phyloP scores from a whole-genome alignment of 2,888 invertebrate species.

The Himalopsyche japonica region DNA sequence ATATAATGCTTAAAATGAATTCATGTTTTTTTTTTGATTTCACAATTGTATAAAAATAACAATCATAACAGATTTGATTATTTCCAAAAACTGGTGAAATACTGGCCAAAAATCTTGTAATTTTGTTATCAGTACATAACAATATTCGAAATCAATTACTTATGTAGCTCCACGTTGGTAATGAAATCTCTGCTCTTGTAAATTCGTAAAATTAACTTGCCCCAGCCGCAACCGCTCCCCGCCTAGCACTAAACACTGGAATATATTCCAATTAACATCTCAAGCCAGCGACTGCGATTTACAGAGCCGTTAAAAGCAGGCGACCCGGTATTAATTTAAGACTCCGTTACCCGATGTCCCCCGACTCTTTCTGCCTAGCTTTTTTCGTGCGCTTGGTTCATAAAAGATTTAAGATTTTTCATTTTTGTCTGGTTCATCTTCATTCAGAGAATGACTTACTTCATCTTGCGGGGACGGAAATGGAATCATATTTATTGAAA shows the following conservation, averaged over 20 bases:
- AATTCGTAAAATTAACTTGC: background rate
- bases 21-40: too few relatives aligned
- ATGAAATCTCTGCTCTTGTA: background rate
- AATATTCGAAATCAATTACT: too few relatives aligned
- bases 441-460: conserved; percentile 32
- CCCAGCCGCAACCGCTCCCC: background rate
- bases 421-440: conserved; percentile 38
- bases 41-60: too few relatives aligned
- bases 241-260: background rate
- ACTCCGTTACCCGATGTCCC: conserved; percentile 10
- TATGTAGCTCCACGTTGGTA: background rate
- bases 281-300: background rate
- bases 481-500: background rate
- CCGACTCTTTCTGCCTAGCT: background rate
- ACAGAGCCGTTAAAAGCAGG: conserved; percentile 7
- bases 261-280: conserved; percentile 9
- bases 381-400: conserved; percentile 2
- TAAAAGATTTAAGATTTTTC: conserved; percentile 35
- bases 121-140: too few relatives aligned
- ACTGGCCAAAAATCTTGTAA: too few relatives aligned
- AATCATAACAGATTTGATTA: too few relatives aligned
- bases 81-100: too few relatives aligned
- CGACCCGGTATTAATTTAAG: conserved; percentile 17
- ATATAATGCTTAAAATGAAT: too few relatives aligned
- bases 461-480: conserved; percentile 21